Percentiles rank a stretch among this genome's conserved stretches.
Evolutionary conservation across 2,888 invertebrate species (phyloP).

Genomic region (Acholoe squamosa): DNA sequence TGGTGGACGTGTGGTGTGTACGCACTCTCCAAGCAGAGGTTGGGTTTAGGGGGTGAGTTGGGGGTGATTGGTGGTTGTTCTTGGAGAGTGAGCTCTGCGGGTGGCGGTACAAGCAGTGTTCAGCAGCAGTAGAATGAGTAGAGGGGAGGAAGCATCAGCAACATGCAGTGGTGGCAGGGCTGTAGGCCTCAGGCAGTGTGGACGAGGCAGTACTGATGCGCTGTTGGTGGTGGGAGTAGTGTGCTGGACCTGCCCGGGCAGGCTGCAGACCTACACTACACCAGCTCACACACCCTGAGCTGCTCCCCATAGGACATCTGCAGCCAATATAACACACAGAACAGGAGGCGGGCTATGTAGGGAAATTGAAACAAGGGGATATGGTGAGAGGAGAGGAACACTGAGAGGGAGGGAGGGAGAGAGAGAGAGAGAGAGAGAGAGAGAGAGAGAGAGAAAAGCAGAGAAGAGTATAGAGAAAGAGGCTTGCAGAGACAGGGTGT

Average conservation of each 20-base stretch:
- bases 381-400: background rate
- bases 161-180: background rate
- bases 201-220: too few relatives aligned
- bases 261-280: background rate
- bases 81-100: slow-evolving; percentile 6
- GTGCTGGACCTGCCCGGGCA: too few relatives aligned
- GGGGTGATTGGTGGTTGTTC: background rate
- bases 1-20: background rate
- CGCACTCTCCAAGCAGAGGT: background rate
- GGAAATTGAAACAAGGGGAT: background rate
- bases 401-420: background rate
- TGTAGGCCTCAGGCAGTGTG: too few relatives aligned
- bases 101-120: background rate
- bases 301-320: background rate
- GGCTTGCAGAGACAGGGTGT: background rate
- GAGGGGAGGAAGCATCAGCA: slow-evolving; percentile 11
- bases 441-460: background rate
- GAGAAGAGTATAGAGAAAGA: background rate
- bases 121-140: background rate
- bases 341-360: background rate
- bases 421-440: background rate
- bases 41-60: background rate
- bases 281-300: background rate
- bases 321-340: background rate
- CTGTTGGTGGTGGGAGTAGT: too few relatives aligned